These are phyloP conservation scores for Microchrysa polita DNA, from an alignment of 2,888 invertebrate species.

Conservation along the genomic window DNA sequence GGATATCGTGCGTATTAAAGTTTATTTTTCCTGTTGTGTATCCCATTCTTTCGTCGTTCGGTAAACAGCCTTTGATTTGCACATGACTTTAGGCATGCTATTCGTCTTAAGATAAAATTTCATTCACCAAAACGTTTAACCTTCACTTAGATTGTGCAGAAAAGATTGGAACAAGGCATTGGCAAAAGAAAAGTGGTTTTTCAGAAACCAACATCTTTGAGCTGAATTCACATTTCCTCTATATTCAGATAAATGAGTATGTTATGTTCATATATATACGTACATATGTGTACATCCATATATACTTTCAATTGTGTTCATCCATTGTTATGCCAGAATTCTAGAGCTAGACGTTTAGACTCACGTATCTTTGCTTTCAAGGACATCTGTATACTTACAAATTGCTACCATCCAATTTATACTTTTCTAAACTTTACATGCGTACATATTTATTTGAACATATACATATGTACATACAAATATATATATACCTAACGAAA, in stretches of 20 bases:
- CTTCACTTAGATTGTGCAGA: neutral
- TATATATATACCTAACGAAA: too few relatives aligned
- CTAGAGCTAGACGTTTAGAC: too few relatives aligned
- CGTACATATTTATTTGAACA: too few relatives aligned
- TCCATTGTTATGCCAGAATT: too few relatives aligned
- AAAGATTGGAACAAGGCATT: neutral
- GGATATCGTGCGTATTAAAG: constrained; percentile 6
- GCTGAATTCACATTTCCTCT: constrained; percentile 34
- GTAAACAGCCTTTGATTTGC: constrained; percentile 2
- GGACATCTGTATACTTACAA: too few relatives aligned
- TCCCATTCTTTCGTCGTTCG: neutral
- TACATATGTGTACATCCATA: too few relatives aligned
- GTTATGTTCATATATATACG: constrained; percentile 11
- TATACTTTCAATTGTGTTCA: too few relatives aligned
- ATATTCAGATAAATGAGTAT: too few relatives aligned
- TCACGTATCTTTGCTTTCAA: too few relatives aligned
- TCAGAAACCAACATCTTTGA: constrained; percentile 6
- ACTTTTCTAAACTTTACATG: too few relatives aligned
- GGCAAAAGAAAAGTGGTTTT: neutral
- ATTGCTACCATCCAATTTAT: too few relatives aligned
- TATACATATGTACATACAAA: too few relatives aligned
- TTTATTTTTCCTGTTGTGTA: neutral
- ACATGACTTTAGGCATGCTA: constrained; percentile 22
- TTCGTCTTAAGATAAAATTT: constrained; percentile 9
- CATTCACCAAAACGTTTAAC: constrained; percentile 4